Conservation (phyloP, 2,113 vertebrate genomes). For the Amphilophus citrinellus region DNA sequence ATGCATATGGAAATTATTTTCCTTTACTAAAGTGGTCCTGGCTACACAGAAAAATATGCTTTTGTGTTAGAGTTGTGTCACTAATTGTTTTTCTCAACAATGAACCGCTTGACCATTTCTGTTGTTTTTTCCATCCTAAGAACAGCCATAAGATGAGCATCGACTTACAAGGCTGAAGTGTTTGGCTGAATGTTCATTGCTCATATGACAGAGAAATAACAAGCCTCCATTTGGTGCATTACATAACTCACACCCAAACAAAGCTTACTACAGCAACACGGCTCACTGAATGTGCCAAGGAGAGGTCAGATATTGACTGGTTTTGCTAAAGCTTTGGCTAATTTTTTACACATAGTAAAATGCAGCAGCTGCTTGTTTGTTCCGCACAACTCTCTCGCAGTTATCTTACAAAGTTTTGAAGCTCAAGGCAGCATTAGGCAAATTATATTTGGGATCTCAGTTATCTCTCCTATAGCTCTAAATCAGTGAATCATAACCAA, state of each 20-base stretch:
- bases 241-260: slow-evolving; percentile 40
- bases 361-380: not conserved
- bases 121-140: slow-evolving; percentile 6
- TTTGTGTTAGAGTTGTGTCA: slow-evolving; percentile 25
- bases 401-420: not conserved
- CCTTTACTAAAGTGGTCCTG: not conserved
- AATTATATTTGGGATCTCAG: slow-evolving; percentile 9
- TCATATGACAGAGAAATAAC: slow-evolving; percentile 18
- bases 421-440: not conserved
- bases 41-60: not conserved
- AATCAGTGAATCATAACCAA: slow-evolving; percentile 20
- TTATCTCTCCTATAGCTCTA: slow-evolving; percentile 12
- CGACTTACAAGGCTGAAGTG: slow-evolving; percentile 22
- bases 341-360: slow-evolving; percentile 4
- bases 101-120: slow-evolving; percentile 20
- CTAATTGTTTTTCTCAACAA: slow-evolving; percentile 27
- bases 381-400: not conserved
- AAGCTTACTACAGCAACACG: not conserved
- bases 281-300: not conserved
- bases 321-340: not conserved
- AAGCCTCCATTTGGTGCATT: slow-evolving; percentile 30
- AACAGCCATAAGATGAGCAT: slow-evolving; percentile 32
- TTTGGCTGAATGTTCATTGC: slow-evolving; percentile 26
- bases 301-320: not conserved
- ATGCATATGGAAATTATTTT: not conserved